A percentile compares a stretch with the other conserved stretches of the same genome.
Evolutionary conservation across 2,888 invertebrate genomes (phyloP).

Genomic region (Sarcophaga variegata): DNA sequence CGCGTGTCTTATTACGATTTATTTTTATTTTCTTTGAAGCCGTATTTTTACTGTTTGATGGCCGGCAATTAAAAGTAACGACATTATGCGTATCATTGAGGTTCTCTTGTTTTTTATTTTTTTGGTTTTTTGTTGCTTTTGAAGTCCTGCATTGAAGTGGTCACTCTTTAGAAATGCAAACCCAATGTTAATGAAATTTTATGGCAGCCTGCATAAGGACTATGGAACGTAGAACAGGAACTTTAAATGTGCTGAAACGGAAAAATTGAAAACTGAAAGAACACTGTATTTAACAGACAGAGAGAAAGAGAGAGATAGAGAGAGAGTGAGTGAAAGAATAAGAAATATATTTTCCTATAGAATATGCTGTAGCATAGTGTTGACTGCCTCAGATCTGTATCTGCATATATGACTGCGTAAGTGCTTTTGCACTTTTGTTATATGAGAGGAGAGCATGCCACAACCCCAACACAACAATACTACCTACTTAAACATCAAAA

Average conservation of each 20-base stretch:
- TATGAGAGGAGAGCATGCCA: not conserved
- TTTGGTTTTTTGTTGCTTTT: slow-evolving; percentile 28
- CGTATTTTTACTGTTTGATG: slow-evolving; percentile 3
- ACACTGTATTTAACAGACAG: no score
- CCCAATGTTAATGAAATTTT: slow-evolving; percentile 40
- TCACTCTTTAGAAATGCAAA: slow-evolving; percentile 35
- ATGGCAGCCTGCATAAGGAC: slow-evolving; percentile 25
- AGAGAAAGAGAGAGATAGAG: no score
- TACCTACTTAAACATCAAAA: slow-evolving; percentile 23
- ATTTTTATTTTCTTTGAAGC: slow-evolving; percentile 8
- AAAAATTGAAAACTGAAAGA: slow-evolving; percentile 42
- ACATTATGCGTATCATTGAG: slow-evolving; percentile 55
- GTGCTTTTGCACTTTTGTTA: slow-evolving; percentile 24
- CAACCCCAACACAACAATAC: not conserved
- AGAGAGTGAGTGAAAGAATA: not conserved
- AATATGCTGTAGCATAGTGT: slow-evolving; percentile 2
- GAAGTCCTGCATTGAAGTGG: slow-evolving; percentile 41
- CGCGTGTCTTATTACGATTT: slow-evolving; percentile 53
- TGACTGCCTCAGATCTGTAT: not conserved
- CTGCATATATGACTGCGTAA: not conserved
- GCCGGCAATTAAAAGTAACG: slow-evolving; percentile 64
- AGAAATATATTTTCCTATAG: slow-evolving; percentile 17
- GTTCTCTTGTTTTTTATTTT: slow-evolving; percentile 7
- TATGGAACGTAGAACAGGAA: not conserved
- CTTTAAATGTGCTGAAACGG: slow-evolving; percentile 8